Evolutionary conservation across 2,113 vertebrate genomes (phyloP).

Genomic region (Plestiodon gilberti): DNA sequence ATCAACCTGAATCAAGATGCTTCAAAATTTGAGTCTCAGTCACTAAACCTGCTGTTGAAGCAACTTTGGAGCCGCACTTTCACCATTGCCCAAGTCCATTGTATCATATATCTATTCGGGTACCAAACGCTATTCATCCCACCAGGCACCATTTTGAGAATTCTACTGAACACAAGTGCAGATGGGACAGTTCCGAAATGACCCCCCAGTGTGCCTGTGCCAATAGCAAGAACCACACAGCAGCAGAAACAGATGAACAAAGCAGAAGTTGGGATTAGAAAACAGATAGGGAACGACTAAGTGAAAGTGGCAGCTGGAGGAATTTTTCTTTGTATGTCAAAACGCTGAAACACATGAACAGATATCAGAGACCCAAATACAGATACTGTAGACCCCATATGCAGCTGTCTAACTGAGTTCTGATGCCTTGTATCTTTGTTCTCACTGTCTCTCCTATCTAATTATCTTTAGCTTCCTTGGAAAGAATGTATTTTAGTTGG

Average conservation of each 20-base stretch:
- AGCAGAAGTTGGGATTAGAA: background rate
- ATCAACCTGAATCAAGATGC: background rate
- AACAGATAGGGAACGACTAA: background rate
- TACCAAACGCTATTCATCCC: background rate
- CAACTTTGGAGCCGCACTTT: background rate
- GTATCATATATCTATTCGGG: background rate
- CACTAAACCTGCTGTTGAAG: background rate
- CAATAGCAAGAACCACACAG: background rate
- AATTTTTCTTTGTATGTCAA: background rate
- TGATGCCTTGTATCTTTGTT: background rate
- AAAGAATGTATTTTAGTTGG: constrained; percentile 13
- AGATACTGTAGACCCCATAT: background rate
- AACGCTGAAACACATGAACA: background rate
- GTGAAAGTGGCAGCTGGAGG: background rate
- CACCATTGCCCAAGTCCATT: background rate
- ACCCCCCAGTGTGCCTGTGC: background rate
- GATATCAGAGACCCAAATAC: background rate
- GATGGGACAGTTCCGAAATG: background rate
- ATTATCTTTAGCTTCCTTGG: background rate
- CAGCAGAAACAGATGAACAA: background rate
- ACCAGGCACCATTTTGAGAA: background rate
- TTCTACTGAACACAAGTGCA: background rate
- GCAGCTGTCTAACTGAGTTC: background rate
- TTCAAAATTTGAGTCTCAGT: background rate
- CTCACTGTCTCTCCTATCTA: constrained; percentile 2